Evolutionary conservation across 2,113 vertebrate genomes (phyloP), one percentile per base, ranked within the genome.

Genomic region (Indri indri): DNA sequence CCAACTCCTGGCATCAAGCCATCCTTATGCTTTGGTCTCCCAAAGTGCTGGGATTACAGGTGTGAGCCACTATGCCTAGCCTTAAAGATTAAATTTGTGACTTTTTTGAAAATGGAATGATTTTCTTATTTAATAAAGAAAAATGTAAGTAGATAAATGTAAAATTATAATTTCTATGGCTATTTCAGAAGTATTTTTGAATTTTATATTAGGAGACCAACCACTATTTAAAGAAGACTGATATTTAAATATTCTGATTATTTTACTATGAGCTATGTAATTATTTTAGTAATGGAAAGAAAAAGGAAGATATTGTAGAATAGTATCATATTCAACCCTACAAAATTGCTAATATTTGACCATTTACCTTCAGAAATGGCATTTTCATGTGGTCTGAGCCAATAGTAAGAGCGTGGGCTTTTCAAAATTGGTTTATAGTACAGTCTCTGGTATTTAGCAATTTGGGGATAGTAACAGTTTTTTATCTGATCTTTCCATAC

Each of bases 191-290:
- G 30, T 68, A 45, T 52, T 80, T 83, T 83, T 92, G 32, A 95
- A 84, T 74, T 85, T 34, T 85, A 2, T 84, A 22, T 84, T 89
- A 73, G 90, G 88, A 70, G 50, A 85, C n/a, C 30, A 79, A 40
- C 12, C 30, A 57, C 63, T 82, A 23, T 96, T 92, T 88, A 73
- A 89, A 85, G n/a, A 89, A 85, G n/a, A 84, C 34, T 57, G 18
- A n/a, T 27, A 74, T 32, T 82, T 85, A 80, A 96, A 52, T 73
- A 74, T 40, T 89, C 63, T 92, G 42, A 23, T 92, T 92, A 89
- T 79, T 88, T 94, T 88, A 54, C 42, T 63, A 11, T 89, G 52
- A 61, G 20, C 68, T 92, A 92, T 85, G 34, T 93, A 90, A 34
- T 80, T 88, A 70, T 83, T 84, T 94, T 79, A 90, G 37, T 12